These are phyloP conservation scores for Diplolepis rosae DNA, from an alignment of 2,888 invertebrate genomes.

Conservation along the genomic window DNA sequence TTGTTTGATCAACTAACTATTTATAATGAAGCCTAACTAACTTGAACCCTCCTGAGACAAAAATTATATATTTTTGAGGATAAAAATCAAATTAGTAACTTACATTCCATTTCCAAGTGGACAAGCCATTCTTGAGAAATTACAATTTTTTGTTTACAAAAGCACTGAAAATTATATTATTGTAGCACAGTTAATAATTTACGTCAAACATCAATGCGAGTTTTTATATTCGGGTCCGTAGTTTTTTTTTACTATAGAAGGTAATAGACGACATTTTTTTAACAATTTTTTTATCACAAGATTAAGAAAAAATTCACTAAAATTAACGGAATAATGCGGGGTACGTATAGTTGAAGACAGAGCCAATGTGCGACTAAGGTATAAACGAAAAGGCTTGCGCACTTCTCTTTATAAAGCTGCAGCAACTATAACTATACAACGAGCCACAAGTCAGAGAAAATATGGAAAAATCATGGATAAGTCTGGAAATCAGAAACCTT, in stretches of 20 bases:
- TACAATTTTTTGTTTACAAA: background rate
- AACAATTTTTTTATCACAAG: background rate
- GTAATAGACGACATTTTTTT: background rate
- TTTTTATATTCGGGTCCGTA: background rate
- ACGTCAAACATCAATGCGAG: background rate
- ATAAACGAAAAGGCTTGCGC: conserved; percentile 38
- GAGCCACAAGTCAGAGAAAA: too few relatives aligned
- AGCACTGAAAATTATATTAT: background rate
- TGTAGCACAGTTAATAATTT: background rate
- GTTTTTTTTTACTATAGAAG: background rate
- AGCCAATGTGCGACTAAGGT: conserved; percentile 46
- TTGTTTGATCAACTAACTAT: too few relatives aligned
- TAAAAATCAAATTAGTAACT: conserved; percentile 36
- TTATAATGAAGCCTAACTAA: too few relatives aligned
- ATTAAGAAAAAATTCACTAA: background rate
- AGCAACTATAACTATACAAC: background rate
- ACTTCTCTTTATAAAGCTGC: conserved; percentile 41
- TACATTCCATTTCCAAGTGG: conserved; percentile 50
- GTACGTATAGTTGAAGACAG: conserved; percentile 25
- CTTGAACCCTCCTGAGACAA: too few relatives aligned
- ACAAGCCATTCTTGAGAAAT: conserved; percentile 44
- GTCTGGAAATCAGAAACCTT: too few relatives aligned
- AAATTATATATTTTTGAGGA: too few relatives aligned
- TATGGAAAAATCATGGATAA: too few relatives aligned
- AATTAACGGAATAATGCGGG: background rate